Evolutionary conservation across 2,888 invertebrate genomes (phyloP).

Genomic region (Pollenia labialis): DNA sequence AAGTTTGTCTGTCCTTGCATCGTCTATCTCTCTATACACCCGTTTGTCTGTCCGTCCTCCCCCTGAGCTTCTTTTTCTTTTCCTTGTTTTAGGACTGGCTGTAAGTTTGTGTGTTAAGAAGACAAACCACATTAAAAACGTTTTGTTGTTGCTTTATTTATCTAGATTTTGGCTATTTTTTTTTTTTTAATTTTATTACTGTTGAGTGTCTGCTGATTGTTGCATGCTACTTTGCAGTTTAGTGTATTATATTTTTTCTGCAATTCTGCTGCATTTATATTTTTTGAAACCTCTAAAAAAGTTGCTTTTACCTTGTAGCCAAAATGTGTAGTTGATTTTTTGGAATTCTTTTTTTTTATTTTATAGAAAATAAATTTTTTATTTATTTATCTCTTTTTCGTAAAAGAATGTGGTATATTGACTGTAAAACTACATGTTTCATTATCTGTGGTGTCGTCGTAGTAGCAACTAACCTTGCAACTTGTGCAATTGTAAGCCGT

Average conservation of each 20-base stretch:
- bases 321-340: slow-evolving; percentile 25
- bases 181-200: slow-evolving; percentile 39
- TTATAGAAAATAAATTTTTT: neutral
- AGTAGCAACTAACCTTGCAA: slow-evolving; percentile 50
- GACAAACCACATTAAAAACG: slow-evolving; percentile 43
- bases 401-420: slow-evolving; percentile 52
- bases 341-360: slow-evolving; percentile 8
- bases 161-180: slow-evolving; percentile 56
- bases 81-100: neutral
- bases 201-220: slow-evolving; percentile 55
- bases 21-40: neutral
- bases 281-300: slow-evolving; percentile 37
- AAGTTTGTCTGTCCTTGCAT: slow-evolving; percentile 39
- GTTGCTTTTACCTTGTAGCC: slow-evolving; percentile 29
- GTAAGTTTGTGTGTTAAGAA: slow-evolving; percentile 51
- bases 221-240: slow-evolving; percentile 64
- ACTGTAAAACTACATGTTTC: slow-evolving; percentile 46
- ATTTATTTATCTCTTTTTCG: slow-evolving; percentile 25
- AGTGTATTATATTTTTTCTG: slow-evolving; percentile 10
- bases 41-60: neutral
- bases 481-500: slow-evolving; percentile 58
- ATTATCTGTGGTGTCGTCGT: slow-evolving; percentile 18
- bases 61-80: slow-evolving; percentile 5
- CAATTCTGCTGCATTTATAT: neutral
- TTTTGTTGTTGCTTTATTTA: slow-evolving; percentile 56